Evolutionary conservation across 2,888 invertebrate genomes (phyloP).

Genomic region (Cheilosia soror): DNA sequence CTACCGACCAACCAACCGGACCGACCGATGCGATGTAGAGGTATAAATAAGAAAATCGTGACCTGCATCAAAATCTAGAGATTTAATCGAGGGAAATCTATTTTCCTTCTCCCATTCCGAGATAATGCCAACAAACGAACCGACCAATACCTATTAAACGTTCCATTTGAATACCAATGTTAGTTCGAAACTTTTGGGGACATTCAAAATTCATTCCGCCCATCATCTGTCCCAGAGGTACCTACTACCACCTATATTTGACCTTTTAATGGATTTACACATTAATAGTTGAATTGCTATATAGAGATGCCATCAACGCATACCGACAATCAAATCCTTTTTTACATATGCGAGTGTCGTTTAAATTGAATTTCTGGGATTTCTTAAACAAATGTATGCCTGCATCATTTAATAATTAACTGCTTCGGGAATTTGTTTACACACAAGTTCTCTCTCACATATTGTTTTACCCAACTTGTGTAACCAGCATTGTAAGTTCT

Average conservation of each 20-base stretch:
- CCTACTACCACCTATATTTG: slow-evolving; percentile 27
- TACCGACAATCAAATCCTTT: slow-evolving; percentile 2
- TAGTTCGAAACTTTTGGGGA: slow-evolving; percentile 1
- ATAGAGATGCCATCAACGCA: not conserved
- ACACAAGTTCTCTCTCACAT: not conserved
- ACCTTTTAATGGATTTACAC: slow-evolving; percentile 40
- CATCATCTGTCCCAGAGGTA: slow-evolving; percentile 4
- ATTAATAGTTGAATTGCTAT: slow-evolving; percentile 32
- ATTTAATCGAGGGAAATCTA: slow-evolving; percentile 53
- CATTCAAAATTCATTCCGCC: not conserved
- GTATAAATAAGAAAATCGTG: slow-evolving; percentile 63
- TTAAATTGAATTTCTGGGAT: slow-evolving; percentile 21
- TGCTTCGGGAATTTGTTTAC: slow-evolving; percentile 28
- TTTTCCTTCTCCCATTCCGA: slow-evolving; percentile 17
- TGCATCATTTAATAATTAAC: slow-evolving; percentile 44
- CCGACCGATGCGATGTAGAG: not conserved
- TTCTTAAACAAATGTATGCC: slow-evolving; percentile 15
- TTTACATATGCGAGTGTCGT: not conserved
- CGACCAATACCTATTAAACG: slow-evolving; percentile 36
- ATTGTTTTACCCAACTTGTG: slow-evolving; percentile 29
- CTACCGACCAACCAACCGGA: not conserved
- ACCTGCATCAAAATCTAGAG: slow-evolving; percentile 57
- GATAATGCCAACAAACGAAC: slow-evolving; percentile 20
- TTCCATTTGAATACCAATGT: slow-evolving; percentile 57
- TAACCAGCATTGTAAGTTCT: not conserved